A percentile compares a stretch with the other conserved stretches of the same genome.
Conservation (phyloP, 1,140 invertebrate genomes). For the Ridgeia piscesae region DNA sequence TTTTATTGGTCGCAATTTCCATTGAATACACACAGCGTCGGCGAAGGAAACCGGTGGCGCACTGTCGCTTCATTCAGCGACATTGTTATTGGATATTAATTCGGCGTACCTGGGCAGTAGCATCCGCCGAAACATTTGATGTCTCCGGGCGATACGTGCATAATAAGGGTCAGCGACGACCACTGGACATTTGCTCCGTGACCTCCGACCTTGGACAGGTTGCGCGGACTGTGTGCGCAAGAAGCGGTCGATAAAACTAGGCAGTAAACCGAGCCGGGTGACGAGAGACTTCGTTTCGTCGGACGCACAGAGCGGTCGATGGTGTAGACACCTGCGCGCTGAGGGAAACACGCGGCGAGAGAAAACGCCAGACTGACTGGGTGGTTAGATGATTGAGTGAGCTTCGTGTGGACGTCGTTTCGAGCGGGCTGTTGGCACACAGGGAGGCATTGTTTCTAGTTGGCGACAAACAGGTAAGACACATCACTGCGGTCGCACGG, state of each 20-base stretch:
- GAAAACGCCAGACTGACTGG: not conserved
- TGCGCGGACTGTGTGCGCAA: not conserved
- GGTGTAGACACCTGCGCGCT: not conserved
- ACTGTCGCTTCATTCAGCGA: not conserved
- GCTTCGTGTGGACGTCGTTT: not conserved
- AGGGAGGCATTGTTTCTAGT: too few species aligned
- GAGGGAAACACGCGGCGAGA: not conserved
- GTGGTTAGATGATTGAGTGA: not conserved
- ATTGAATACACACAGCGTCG: not conserved
- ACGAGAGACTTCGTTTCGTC: not conserved
- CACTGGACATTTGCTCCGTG: not conserved
- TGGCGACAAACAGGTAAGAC: not conserved
- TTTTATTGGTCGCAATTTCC: not conserved
- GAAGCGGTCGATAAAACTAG: not conserved
- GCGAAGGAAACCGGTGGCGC: not conserved
- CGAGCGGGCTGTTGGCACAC: not conserved
- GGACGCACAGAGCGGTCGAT: not conserved
- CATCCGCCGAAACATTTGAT: constrained; percentile 4
- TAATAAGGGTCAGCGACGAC: not conserved
- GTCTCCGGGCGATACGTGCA: not conserved
- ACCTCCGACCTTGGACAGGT: not conserved
- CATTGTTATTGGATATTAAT: not conserved
- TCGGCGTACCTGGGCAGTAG: not conserved
- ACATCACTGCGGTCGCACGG: too few species aligned
- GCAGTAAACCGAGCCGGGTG: not conserved